Conservation (phyloP, 35 echinoderm and acorn worm genomes). For the Stichopus chloronotus region DNA sequence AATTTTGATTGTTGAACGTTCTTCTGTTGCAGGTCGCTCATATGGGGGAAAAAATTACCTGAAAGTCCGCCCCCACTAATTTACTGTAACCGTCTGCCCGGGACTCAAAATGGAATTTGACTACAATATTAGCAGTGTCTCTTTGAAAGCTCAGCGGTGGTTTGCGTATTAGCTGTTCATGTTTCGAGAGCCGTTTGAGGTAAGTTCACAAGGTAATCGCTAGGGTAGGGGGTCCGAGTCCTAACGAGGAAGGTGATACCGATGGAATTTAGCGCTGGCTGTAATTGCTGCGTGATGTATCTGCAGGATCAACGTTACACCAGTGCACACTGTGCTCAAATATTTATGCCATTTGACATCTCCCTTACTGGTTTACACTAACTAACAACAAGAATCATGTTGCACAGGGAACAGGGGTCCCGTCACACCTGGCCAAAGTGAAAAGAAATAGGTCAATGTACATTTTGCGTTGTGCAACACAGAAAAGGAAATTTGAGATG, state of each 20-base stretch:
- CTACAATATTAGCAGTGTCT: neutral
- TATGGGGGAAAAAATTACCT: neutral
- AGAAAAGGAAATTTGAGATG: too few relatives aligned
- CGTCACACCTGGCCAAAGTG: neutral
- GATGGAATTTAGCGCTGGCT: conserved; percentile 6
- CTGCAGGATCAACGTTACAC: neutral
- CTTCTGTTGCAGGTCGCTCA: neutral
- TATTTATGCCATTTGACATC: neutral
- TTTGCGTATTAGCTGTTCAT: neutral
- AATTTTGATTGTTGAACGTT: neutral
- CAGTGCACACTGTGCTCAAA: neutral
- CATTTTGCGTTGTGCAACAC: neutral
- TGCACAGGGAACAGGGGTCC: neutral
- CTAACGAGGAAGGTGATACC: conserved; percentile 13
- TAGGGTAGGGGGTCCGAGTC: neutral
- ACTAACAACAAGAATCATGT: neutral
- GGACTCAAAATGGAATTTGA: neutral
- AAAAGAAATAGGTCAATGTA: conserved; percentile 5
- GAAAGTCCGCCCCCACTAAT: neutral
- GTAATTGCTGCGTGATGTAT: neutral
- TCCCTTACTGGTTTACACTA: neutral
- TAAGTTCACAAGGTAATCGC: neutral
- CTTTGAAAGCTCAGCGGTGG: conserved; percentile 9
- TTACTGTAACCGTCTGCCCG: neutral
- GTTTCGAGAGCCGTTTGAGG: neutral